Percentiles rank a stretch among this genome's conserved stretches.
Evolutionary conservation across 92 coral and sea anemone species (phyloP).

Genomic region (Epizoanthus rinbou): DNA sequence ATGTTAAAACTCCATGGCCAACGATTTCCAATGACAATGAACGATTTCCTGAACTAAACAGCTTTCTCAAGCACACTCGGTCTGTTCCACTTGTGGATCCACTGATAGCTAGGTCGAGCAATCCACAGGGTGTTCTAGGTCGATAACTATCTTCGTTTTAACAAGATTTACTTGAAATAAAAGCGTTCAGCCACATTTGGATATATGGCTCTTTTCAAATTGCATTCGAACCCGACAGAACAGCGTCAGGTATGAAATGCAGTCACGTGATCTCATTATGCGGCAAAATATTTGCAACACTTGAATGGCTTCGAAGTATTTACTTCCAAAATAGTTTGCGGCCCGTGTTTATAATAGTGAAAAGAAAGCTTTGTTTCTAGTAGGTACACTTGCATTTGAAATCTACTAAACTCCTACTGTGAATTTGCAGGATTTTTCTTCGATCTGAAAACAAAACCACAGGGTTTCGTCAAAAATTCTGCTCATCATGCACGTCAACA

Average conservation of each 20-base stretch:
- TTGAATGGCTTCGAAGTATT: constrained; percentile 36
- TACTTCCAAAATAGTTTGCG: not conserved
- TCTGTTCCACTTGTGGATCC: not conserved
- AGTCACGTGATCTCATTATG: constrained; percentile 41
- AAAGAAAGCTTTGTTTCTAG: not conserved
- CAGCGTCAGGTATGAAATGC: constrained; percentile 35
- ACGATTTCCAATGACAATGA: constrained; percentile 10
- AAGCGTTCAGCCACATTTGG: not conserved
- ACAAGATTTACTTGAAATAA: constrained; percentile 4
- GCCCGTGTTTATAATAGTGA: constrained; percentile 7
- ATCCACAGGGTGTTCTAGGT: not conserved
- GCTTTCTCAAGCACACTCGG: constrained; percentile 1
- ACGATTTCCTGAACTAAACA: constrained; percentile 28
- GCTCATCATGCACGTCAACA: not conserved
- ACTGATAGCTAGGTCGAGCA: not conserved
- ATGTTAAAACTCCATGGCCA: constrained; percentile 37
- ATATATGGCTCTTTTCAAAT: not conserved
- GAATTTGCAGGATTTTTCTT: not conserved
- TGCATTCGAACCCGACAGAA: constrained; percentile 25
- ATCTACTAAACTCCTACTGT: constrained; percentile 15
- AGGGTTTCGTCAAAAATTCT: not conserved
- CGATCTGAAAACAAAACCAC: not conserved
- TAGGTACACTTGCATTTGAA: constrained; percentile 1
- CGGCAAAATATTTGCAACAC: constrained; percentile 34
- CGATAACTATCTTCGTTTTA: not conserved